Conservation (phyloP, 2,113 vertebrate species). For the Podocnemis expansa region DNA sequence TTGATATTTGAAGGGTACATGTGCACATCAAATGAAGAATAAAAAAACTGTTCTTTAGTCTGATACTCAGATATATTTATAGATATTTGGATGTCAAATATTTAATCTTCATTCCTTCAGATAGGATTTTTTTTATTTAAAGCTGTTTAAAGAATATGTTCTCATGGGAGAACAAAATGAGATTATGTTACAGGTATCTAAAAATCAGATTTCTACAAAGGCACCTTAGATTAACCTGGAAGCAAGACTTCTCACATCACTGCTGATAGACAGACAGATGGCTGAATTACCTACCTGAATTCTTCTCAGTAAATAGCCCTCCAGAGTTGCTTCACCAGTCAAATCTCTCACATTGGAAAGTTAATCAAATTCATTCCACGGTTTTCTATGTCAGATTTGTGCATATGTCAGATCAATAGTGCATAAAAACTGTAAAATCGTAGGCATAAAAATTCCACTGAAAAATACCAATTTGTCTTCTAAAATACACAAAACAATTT, state of each 20-base stretch:
- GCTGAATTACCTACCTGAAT: background rate
- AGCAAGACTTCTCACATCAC: background rate
- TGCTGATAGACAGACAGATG: background rate
- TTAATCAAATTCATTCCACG: background rate
- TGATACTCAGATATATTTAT: background rate
- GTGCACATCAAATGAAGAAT: background rate
- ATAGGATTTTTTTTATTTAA: background rate
- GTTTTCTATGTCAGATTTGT: conserved; percentile 36
- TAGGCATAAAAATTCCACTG: conserved; percentile 11
- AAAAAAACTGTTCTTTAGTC: background rate
- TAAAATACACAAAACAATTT: conserved; percentile 20
- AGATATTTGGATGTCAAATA: background rate
- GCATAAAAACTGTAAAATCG: background rate
- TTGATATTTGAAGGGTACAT: background rate
- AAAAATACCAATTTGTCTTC: conserved; percentile 20
- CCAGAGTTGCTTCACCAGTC: background rate
- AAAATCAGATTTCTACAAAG: background rate
- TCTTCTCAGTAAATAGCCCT: background rate
- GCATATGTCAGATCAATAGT: background rate
- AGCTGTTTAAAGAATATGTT: background rate
- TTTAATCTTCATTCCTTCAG: background rate
- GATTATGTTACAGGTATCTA: background rate
- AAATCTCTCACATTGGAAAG: conserved; percentile 6
- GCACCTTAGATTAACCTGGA: background rate
- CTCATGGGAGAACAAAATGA: background rate